Percentiles rank a stretch among this genome's conserved stretches.
Evolutionary conservation across 2,888 invertebrate species (phyloP).

Genomic region (Epicampocera succincta): DNA sequence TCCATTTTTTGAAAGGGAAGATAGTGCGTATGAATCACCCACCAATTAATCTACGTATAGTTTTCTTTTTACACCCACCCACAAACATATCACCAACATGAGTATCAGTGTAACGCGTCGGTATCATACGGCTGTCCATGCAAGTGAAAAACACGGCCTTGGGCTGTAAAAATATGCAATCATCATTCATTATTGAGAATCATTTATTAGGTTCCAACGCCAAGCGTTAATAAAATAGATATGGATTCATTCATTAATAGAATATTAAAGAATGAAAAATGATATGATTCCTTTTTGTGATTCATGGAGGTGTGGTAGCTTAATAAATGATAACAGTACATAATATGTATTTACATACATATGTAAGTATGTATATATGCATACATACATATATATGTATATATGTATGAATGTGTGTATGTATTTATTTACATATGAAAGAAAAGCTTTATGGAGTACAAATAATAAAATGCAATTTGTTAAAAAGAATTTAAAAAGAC

Average conservation of each 20-base stretch:
- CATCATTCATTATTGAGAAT: not conserved
- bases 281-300: not conserved
- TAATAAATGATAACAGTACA: not conserved
- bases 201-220: slow-evolving; percentile 15
- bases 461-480: no score
- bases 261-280: not conserved
- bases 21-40: no score
- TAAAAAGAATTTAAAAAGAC: no score
- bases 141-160: slow-evolving; percentile 98
- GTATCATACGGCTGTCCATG: slow-evolving; percentile 98
- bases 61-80: slow-evolving; percentile 83
- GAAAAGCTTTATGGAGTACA: no score
- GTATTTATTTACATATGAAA: no score
- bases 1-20: no score
- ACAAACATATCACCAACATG: slow-evolving; percentile 99
- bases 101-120: slow-evolving; percentile 96
- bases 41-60: no score
- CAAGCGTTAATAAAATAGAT: slow-evolving; percentile 5
- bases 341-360: no score
- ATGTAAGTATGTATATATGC: not conserved
- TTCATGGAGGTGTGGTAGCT: not conserved
- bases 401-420: no score
- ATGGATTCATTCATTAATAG: slow-evolving; percentile 15
- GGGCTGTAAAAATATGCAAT: slow-evolving; percentile 86
- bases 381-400: not conserved